Evolutionary conservation across 1,140 invertebrate species (phyloP), one percentile per base, ranked within the genome.

Genomic region (Oreohelix idahoensis): DNA sequence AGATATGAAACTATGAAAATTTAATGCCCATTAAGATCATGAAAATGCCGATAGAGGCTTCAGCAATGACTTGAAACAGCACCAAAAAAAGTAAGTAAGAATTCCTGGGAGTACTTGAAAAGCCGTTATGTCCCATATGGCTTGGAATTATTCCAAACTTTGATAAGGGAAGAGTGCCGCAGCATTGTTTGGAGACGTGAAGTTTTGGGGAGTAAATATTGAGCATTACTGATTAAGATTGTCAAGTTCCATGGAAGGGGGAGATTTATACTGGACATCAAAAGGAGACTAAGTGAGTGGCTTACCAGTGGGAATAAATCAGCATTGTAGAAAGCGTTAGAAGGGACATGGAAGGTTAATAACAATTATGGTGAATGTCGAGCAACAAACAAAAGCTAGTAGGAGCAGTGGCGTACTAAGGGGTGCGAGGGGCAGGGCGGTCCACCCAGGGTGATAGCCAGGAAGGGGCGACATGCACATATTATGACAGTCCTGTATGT

Each of bases 1-100:
- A 86, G 79, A 84, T 86, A 86, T 86, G 85, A 84, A 79, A 81
- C 74, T 69, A 81, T 86, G 85, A 86, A 86, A 84, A 75, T 84
- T 86, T 84, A 86, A 86, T 86, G 85, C 49, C 69, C 81, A 85
- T 85, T 85, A 85, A 75, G 81, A 32, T 51, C 36, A 53, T 29
- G n/a, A 20, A 78, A 75, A 75, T 42, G 36, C 36, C 73, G 32
- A 39, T 36, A 39, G 32, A 35, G 4, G 69, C 53, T 35, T 5
- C 10, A 26, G 4, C 1, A 71, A 39, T 13, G 29, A 66, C 58
- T 66, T 66, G 58, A 66, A 66, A 66, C 23, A n/a, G n/a, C n/a
- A n/a, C n/a, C n/a, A n/a, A n/a, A n/a, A 69, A n/a, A 71, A 71
- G 26, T 15, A 20, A 58, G 53, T 11, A 58, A 58, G 53, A 5